These are phyloP conservation scores for Papilio aristodemus DNA, from an alignment of 1,140 invertebrate genomes.

Conservation along the genomic window DNA sequence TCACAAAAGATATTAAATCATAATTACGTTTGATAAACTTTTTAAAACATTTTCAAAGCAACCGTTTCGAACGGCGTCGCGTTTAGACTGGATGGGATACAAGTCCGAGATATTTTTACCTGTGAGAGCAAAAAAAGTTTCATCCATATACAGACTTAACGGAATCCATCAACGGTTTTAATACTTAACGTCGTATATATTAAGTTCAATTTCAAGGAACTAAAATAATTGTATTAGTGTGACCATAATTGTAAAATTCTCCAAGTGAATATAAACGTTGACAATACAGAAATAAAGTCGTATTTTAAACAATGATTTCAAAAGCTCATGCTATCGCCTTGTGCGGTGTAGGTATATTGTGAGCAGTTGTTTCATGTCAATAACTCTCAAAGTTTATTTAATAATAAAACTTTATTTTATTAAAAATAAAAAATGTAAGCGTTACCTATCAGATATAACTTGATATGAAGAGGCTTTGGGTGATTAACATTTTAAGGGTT, in stretches of 20 bases:
- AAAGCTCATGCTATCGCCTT: constrained; percentile 56
- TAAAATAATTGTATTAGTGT: constrained; percentile 46
- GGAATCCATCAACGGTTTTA: constrained; percentile 20
- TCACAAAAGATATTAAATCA: constrained; percentile 19
- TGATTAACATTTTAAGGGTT: not conserved
- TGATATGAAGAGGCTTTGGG: not conserved
- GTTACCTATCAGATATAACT: not conserved
- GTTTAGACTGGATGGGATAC: constrained; percentile 63
- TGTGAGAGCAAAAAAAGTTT: constrained; percentile 72
- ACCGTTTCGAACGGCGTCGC: constrained; percentile 52
- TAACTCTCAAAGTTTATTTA: constrained; percentile 57
- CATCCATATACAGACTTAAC: constrained; percentile 53
- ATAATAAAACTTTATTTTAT: not conserved
- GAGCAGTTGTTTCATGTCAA: constrained; percentile 67
- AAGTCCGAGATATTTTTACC: constrained; percentile 74
- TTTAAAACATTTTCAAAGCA: constrained; percentile 31
- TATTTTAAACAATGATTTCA: constrained; percentile 32
- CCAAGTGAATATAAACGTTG: constrained; percentile 41
- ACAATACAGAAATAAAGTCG: constrained; percentile 17
- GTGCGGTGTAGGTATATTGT: constrained; percentile 57
- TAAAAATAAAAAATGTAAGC: not conserved
- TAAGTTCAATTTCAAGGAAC: constrained; percentile 37
- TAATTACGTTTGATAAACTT: constrained; percentile 35
- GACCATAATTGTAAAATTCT: constrained; percentile 37
- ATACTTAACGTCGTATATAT: not conserved